Percentiles rank a stretch among this genome's conserved stretches.
Conservation (phyloP, 92 coral and sea anemone genomes). For the Zoanthus sociatus region DNA sequence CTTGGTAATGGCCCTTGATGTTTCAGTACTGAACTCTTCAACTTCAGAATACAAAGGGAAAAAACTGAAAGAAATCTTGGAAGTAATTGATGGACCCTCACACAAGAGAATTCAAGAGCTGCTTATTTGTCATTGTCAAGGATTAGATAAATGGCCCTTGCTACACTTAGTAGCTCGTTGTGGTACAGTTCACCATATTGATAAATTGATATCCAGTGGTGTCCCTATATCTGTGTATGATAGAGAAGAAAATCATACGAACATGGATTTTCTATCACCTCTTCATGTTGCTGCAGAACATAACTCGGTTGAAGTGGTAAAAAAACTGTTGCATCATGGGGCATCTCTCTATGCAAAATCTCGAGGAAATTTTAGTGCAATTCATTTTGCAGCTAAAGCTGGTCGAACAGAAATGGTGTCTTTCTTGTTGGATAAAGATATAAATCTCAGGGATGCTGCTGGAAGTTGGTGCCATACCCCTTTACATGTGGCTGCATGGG, state of each 20-base stretch:
- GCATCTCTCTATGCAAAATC: not conserved
- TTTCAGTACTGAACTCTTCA: not conserved
- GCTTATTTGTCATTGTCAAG: not conserved
- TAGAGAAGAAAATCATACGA: not conserved
- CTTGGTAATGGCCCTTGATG: not conserved
- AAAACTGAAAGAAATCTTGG: not conserved
- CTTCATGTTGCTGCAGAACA: not conserved
- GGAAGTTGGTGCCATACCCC: not conserved
- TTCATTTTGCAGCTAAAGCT: not conserved
- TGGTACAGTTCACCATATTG: not conserved
- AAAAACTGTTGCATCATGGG: conserved; percentile 5
- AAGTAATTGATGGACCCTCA: not conserved
- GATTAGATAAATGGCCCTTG: not conserved
- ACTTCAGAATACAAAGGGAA: not conserved
- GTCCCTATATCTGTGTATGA: not conserved
- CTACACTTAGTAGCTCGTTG: not conserved
- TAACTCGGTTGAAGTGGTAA: not conserved
- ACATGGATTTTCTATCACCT: not conserved
- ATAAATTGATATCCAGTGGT: not conserved
- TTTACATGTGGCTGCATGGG: not conserved
- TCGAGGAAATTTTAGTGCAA: not conserved
- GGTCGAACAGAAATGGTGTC: not conserved
- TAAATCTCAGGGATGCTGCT: not conserved
- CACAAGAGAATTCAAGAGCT: not conserved
- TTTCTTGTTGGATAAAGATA: not conserved